Evolutionary conservation across 2,113 vertebrate genomes (phyloP).

Genomic region (Potamarius usumacintae): DNA sequence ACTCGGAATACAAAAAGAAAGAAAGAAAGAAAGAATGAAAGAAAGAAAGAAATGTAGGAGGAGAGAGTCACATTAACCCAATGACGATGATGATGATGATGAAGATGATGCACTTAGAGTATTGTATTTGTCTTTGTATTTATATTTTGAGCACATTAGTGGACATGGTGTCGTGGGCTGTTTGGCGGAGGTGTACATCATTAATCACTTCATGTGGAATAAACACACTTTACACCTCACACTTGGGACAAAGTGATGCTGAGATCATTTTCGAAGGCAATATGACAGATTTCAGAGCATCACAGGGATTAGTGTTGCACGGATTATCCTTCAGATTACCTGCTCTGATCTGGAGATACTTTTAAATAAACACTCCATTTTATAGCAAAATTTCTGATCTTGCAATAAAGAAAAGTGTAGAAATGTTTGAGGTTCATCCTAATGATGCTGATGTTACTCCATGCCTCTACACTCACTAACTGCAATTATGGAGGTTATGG

Average conservation of each 20-base stretch:
- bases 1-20: slow-evolving; percentile 82
- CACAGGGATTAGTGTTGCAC: neutral
- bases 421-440: neutral
- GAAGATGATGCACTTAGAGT: slow-evolving; percentile 49
- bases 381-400: neutral
- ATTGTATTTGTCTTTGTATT: neutral
- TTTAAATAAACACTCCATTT: neutral
- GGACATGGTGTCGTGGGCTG: neutral
- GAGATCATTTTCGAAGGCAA: neutral
- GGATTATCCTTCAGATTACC: neutral
- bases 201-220: slow-evolving; percentile 31
- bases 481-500: neutral
- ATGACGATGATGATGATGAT: neutral
- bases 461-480: neutral
- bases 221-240: neutral
- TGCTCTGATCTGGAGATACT: neutral
- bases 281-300: neutral
- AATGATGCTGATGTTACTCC: neutral
- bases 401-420: neutral
- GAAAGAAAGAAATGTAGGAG: slow-evolving; percentile 41
- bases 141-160: slow-evolving; percentile 9
- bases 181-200: neutral
- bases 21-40: slow-evolving; percentile 35
- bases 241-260: neutral
- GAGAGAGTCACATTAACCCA: slow-evolving; percentile 77